Conservation (phyloP, 2,888 invertebrate genomes). For the Agrotis segetum region DNA sequence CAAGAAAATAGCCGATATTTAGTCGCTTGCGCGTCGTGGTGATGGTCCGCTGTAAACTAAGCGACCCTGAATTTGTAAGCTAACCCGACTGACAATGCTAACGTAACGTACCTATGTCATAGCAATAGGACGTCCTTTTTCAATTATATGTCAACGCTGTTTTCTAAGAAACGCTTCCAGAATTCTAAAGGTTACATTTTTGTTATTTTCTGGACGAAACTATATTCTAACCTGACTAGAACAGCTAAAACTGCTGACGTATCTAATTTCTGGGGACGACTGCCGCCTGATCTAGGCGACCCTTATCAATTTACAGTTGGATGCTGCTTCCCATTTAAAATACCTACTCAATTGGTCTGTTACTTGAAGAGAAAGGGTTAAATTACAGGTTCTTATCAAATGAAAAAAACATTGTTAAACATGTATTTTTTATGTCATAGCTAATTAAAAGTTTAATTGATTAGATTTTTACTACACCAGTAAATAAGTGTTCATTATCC, state of each 20-base stretch:
- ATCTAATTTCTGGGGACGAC: constrained; percentile 46
- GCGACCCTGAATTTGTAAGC: neutral
- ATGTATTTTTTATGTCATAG: too few species aligned
- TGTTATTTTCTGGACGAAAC: constrained; percentile 1
- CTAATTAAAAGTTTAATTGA: neutral
- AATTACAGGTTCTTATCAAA: neutral
- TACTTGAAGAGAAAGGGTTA: neutral
- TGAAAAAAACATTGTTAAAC: neutral
- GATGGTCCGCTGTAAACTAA: too few species aligned
- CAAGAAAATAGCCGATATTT: too few species aligned
- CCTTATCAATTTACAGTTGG: constrained; percentile 50
- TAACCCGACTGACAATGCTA: too few species aligned
- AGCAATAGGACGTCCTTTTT: neutral
- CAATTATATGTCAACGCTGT: neutral
- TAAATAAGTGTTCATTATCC: constrained; percentile 14
- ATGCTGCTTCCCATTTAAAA: constrained; percentile 37
- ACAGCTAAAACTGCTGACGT: constrained; percentile 17
- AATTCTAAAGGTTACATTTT: neutral
- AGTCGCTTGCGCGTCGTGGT: too few species aligned
- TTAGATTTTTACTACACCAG: neutral
- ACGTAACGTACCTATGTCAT: neutral
- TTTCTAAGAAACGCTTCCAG: neutral
- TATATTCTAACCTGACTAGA: constrained; percentile 1
- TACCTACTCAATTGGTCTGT: neutral
- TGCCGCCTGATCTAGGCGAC: constrained; percentile 36